Evolutionary conservation across 2,113 vertebrate genomes (phyloP).

Genomic region (Misgurnus anguillicaudatus): DNA sequence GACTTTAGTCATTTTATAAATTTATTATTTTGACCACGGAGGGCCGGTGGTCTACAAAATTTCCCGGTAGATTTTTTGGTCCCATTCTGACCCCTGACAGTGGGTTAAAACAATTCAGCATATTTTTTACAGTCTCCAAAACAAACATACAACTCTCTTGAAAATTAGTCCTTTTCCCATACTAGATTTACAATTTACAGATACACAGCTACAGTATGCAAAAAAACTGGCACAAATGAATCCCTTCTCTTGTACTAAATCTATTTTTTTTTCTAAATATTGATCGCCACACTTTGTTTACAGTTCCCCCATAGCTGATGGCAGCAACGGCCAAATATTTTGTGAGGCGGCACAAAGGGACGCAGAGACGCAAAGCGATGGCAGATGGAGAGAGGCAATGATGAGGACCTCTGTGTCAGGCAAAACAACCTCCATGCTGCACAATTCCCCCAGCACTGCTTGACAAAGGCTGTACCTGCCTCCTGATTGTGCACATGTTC

Average conservation of each 20-base stretch:
- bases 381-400: constrained; percentile 53
- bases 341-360: constrained; percentile 35
- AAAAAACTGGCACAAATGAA: no score
- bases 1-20: no score
- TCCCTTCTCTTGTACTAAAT: background rate
- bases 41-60: no score
- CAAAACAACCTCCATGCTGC: constrained; percentile 49
- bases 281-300: constrained; percentile 24
- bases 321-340: constrained; percentile 38
- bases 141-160: no score
- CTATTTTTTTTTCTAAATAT: background rate
- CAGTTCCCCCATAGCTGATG: constrained; percentile 21
- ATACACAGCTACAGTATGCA: background rate
- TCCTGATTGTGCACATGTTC: constrained; percentile 43
- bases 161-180: no score
- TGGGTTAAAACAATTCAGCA: no score
- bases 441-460: constrained; percentile 56
- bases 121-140: no score
- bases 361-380: constrained; percentile 29
- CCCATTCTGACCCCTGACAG: no score
- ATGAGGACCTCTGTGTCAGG: constrained; percentile 56
- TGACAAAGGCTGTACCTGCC: constrained; percentile 67
- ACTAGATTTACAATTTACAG: no score
- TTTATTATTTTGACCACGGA: no score
- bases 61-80: no score